Evolutionary conservation across 2,113 vertebrate genomes (phyloP), one percentile per base, ranked within the genome.

Genomic region (Lichenostomus cassidix): DNA sequence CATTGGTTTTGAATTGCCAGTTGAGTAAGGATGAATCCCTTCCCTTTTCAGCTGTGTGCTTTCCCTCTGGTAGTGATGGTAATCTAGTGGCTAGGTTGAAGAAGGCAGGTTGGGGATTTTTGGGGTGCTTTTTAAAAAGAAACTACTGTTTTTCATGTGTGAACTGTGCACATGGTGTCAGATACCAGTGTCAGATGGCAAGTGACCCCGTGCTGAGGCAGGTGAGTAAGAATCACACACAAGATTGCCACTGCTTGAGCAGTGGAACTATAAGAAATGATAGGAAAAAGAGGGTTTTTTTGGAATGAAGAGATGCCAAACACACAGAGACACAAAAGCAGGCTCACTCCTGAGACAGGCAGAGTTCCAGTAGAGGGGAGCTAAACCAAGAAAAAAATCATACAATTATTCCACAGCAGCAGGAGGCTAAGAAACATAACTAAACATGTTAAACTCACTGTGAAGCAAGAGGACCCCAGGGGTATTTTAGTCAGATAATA

Each of bases 401-500:
- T 60, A 83, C 65, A 92, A 91, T 92, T 92, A 91, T 88, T 95
- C 80, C 79, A 23, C 4, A 8, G 83, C 87, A 86, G 95, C 92
- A 80, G 93, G 96, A 90, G 85, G 92, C 68, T 90, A 92, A 92
- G 82, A 83, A 92, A 95, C 92, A 67, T 87, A 96, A 94, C 94
- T 93, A 81, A 96, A 95, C 85, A 90, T 59, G 85, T 96, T 97
- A 96, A 96, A 94, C 93, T 95, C 75, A 6, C 59, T 92, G 93
- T 95, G 96, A 95, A 94, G 85, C 47, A 63, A 73, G 89, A 95
- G 77, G 67, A 92, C 81, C 94, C 79, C 79, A 35, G 91, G 95
- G 95, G 90, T 87, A 80, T 94, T 96, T 95, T 94, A 95, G 94
- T 94, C 94, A 95, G 93, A 94, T 96, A 93, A 91, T 96, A 93